Evolutionary conservation across 2,888 invertebrate genomes (phyloP).

Genomic region (Dione juno): DNA sequence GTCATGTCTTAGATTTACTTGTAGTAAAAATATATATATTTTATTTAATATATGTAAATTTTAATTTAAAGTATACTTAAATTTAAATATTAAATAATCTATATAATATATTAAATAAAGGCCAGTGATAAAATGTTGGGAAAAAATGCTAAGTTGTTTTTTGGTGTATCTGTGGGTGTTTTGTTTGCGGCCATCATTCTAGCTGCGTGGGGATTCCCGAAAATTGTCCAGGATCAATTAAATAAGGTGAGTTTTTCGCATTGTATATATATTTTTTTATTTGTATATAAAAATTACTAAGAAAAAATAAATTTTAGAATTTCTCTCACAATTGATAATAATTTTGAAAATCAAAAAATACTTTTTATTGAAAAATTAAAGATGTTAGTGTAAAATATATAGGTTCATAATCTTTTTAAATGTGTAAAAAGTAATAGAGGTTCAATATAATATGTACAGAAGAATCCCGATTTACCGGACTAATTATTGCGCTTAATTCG

Average conservation of each 20-base stretch:
- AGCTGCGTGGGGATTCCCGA: conserved; percentile 79
- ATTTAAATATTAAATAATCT: neutral
- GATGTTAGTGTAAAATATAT: no score
- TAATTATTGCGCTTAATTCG: no score
- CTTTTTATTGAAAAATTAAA: no score
- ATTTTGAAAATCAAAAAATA: no score
- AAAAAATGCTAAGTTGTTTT: conserved; percentile 64
- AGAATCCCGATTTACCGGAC: no score
- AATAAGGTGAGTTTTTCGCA: conserved; percentile 67
- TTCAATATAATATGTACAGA: no score
- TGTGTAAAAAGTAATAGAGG: no score
- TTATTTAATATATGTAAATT: neutral
- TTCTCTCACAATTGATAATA: neutral
- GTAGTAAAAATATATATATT: neutral
- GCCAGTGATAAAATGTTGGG: conserved; percentile 62
- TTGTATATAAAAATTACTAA: no score
- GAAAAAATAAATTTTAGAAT: neutral
- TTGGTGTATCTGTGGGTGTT: conserved; percentile 63
- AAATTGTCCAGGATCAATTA: conserved; percentile 72
- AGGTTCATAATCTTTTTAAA: no score
- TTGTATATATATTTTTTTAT: conserved; percentile 8
- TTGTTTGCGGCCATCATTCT: conserved; percentile 69
- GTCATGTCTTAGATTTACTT: conserved; percentile 25
- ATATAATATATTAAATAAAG: neutral
- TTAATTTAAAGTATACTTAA: neutral